Evolutionary conservation across 2,113 vertebrate species (phyloP).

Genomic region (Dunckerocampus dactyliophorus): DNA sequence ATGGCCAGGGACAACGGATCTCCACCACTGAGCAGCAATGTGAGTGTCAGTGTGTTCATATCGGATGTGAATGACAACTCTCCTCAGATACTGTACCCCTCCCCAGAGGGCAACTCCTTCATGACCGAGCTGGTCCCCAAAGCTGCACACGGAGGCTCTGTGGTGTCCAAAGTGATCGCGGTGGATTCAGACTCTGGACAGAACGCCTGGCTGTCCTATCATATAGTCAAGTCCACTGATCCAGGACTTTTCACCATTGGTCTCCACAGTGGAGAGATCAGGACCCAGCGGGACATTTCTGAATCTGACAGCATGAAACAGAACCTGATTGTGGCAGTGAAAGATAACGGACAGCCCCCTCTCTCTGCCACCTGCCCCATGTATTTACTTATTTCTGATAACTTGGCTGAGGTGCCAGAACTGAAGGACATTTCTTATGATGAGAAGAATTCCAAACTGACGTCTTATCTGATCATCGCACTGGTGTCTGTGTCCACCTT

Average conservation of each 20-base stretch:
- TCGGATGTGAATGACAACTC: conserved; percentile 72
- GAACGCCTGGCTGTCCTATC: conserved; percentile 53
- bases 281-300: conserved; percentile 72
- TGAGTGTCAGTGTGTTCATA: conserved; percentile 61
- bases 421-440: conserved; percentile 48
- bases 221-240: conserved; percentile 48
- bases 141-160: conserved; percentile 64
- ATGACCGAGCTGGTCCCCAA: conserved; percentile 71
- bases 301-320: conserved; percentile 77
- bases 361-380: conserved; percentile 69
- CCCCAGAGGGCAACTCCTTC: conserved; percentile 53
- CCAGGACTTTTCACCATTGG: conserved; percentile 61
- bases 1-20: conserved; percentile 49
- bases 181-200: conserved; percentile 61
- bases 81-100: conserved; percentile 68
- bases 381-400: conserved; percentile 53
- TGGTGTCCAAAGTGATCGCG: conserved; percentile 73
- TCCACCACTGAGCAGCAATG: conserved; percentile 7
- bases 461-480: conserved; percentile 64
- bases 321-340: conserved; percentile 74
- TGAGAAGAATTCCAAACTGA: conserved; percentile 52
- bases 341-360: conserved; percentile 76
- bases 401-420: conserved; percentile 55
- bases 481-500: conserved; percentile 61
- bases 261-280: conserved; percentile 78